Conservation (phyloP, 2,113 vertebrate species). For the Heterochromis multidens region DNA sequence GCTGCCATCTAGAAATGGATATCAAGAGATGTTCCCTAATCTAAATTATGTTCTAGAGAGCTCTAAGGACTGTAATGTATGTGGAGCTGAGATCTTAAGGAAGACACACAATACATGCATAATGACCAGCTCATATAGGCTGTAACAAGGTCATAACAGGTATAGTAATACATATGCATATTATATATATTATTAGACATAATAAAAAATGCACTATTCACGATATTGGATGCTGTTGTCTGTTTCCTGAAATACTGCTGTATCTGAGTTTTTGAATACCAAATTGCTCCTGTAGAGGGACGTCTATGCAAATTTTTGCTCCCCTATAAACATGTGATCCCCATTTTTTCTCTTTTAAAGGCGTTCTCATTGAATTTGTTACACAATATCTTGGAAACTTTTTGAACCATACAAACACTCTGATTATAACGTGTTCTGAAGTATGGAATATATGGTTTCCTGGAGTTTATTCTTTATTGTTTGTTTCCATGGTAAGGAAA, state of each 20-base stretch:
- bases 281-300: background rate
- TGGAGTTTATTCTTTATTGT: background rate
- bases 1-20: too few species aligned
- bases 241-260: rapidly evolving
- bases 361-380: rapidly evolving
- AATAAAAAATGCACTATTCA: rapidly evolving
- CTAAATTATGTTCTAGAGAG: too few species aligned
- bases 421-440: background rate
- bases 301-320: background rate
- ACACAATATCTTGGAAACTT: rapidly evolving
- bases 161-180: too few species aligned
- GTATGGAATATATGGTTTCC: background rate
- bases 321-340: background rate
- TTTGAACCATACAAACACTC: background rate
- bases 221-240: rapidly evolving
- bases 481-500: background rate
- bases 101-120: too few species aligned
- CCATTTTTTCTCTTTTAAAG: too few species aligned
- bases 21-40: too few species aligned
- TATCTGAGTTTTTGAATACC: too few species aligned
- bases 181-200: too few species aligned
- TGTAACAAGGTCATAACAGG: too few species aligned
- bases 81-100: too few species aligned
- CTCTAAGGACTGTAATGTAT: too few species aligned
- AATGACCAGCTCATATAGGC: too few species aligned